Evolutionary conservation across 2,888 invertebrate genomes (phyloP), one percentile per base, ranked within the genome.

Genomic region (Coremacera marginata): DNA sequence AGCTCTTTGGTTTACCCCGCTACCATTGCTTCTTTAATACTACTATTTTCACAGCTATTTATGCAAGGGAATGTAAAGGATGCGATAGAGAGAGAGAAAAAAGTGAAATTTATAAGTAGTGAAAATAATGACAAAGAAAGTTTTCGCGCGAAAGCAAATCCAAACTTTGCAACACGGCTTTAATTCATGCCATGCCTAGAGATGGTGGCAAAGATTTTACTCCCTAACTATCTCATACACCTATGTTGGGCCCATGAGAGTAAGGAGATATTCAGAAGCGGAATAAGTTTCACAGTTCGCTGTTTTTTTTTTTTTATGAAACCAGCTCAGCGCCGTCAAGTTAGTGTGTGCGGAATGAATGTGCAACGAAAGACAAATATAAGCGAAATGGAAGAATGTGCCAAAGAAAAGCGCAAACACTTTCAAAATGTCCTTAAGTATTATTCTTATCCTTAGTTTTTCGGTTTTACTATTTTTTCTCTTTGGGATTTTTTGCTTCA

Each of bases 111-210:
- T 73, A 73, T 73, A 57, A 55, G 55, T 63, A 63, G 73, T 73
- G 52, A 63, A 73, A 73, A 73, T 72, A 65, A 73, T 65, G 73
- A 73, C 73, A 73, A 73, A 65, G 49, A 63, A 73, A 73, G 51
- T 49, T 73, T 71, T 49, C 63, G 51, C 63, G 51, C 51, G 27
- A 62, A 49, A 72, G 71, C 72, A 60, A 73, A 63, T 52, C 63
- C 73, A 49, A 73, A 73, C 31, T 73, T 73, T 73, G 19, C 51
- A 63, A 16, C 62, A 34, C 71, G 71, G 57, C 71, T 55, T 37
- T 55, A 57, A 57, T 71, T 55, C 37, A 71, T 71, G 44, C 57
- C 49, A 22, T 51, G 51, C 49, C 51, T 51, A 22, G 25, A 68
- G 44, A 25, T 7, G 57, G 44, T 44, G 25, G 57, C 25, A 22